A percentile compares a stretch with the other conserved stretches of the same genome.
Conservation (phyloP, 2,113 vertebrate genomes). For the Pelecanus crispus region DNA sequence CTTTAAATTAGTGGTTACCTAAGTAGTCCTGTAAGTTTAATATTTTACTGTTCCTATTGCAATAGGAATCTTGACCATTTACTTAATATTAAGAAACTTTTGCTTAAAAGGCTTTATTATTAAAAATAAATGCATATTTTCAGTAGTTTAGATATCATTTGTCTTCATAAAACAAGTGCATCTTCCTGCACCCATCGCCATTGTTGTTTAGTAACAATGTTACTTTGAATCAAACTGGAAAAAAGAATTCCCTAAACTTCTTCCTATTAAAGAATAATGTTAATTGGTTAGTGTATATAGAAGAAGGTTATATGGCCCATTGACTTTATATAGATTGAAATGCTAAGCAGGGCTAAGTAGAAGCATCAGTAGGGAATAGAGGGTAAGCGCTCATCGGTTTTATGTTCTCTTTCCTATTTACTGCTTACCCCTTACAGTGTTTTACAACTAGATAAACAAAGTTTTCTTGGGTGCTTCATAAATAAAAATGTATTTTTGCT, state of each 20-base stretch:
- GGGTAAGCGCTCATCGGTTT: conserved; percentile 63
- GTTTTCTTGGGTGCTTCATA: conserved; percentile 27
- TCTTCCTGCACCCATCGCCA: neutral
- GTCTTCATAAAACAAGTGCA: neutral
- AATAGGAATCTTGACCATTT: neutral
- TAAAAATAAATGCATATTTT: neutral
- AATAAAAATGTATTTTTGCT: conserved; percentile 27
- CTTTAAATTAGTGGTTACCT: neutral
- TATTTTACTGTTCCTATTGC: neutral
- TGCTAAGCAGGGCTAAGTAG: conserved; percentile 70
- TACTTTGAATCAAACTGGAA: conserved; percentile 38
- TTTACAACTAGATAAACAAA: conserved; percentile 36
- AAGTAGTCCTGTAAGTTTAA: neutral
- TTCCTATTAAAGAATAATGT: conserved; percentile 69
- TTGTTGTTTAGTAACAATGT: conserved; percentile 24
- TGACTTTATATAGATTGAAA: conserved; percentile 75
- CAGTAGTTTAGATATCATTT: neutral
- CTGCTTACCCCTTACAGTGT: conserved; percentile 69
- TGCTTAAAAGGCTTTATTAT: neutral
- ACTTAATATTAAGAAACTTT: neutral
- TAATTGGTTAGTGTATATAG: conserved; percentile 65
- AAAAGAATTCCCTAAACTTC: conserved; percentile 56
- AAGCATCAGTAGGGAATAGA: conserved; percentile 64
- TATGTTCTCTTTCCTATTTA: conserved; percentile 68
- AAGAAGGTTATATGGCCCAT: conserved; percentile 68